Percentiles rank a stretch among this genome's conserved stretches.
phyloP scores from a whole-genome alignment of 2,113 vertebrate species.

The Epinephelus moara region DNA sequence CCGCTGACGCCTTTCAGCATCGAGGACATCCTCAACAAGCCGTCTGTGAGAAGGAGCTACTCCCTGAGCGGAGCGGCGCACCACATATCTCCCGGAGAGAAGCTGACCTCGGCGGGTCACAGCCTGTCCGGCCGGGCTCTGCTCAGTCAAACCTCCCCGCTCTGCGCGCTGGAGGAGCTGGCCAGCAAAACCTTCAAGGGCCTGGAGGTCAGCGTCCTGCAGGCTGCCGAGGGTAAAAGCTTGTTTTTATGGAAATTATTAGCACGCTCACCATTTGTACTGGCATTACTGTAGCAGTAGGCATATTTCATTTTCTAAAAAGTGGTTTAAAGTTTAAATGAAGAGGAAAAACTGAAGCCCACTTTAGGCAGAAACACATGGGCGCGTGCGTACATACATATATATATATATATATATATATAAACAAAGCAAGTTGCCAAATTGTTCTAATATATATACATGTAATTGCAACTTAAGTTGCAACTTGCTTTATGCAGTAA shows the following conservation, averaged over 20 bases:
- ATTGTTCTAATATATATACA: too few species aligned
- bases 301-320: background rate
- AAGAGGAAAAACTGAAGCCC: background rate
- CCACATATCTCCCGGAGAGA: slow-evolving; percentile 87
- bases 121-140: slow-evolving; percentile 88
- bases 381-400: too few species aligned
- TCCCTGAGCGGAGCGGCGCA: slow-evolving; percentile 89
- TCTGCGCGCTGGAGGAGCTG: slow-evolving; percentile 94
- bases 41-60: slow-evolving; percentile 90
- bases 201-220: slow-evolving; percentile 95
- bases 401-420: too few species aligned
- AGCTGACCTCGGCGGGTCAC: slow-evolving; percentile 86
- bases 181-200: slow-evolving; percentile 98
- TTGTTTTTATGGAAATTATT: background rate
- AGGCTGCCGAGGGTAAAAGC: slow-evolving; percentile 93
- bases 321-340: too few species aligned
- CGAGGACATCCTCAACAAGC: slow-evolving; percentile 96
- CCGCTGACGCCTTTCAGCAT: slow-evolving; percentile 96
- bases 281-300: background rate
- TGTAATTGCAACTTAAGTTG: too few species aligned
- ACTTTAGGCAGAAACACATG: background rate
- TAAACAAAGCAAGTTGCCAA: too few species aligned
- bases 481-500: too few species aligned
- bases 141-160: slow-evolving; percentile 92
- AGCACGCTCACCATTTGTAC: background rate